These are phyloP conservation scores for Cavia porcellus DNA, from an alignment of 2,113 vertebrate species.

Conservation along the genomic window DNA sequence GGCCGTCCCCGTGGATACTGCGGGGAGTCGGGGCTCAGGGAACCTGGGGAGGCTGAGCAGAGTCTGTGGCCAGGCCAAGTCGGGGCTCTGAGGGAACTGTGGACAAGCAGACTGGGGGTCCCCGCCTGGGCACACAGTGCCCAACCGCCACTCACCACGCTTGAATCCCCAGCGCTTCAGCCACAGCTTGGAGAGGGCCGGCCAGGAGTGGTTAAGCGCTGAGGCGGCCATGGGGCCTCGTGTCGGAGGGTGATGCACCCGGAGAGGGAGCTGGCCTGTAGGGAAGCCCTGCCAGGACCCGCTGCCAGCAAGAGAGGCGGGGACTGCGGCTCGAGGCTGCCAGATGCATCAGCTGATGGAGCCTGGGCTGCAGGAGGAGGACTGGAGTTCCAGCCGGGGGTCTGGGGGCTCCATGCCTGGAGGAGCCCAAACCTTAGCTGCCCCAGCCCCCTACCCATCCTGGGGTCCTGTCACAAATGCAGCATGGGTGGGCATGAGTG, in stretches of 20 bases:
- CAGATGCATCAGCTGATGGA: slow-evolving; percentile 81
- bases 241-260: not conserved
- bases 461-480: too few species aligned
- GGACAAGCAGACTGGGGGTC: not conserved
- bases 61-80: not conserved
- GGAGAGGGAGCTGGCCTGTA: not conserved
- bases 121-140: not conserved
- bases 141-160: slow-evolving; percentile 90
- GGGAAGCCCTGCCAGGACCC: slow-evolving; percentile 76
- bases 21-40: not conserved
- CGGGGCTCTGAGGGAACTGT: not conserved
- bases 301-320: slow-evolving; percentile 79
- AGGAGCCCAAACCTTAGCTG: not conserved
- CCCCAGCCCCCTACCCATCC: too few species aligned
- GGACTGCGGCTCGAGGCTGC: slow-evolving; percentile 83
- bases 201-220: slow-evolving; percentile 97
- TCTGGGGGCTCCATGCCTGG: not conserved
- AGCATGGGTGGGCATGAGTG: not conserved
- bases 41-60: not conserved
- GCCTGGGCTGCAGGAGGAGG: not conserved
- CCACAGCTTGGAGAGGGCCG: slow-evolving; percentile 96
- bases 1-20: not conserved
- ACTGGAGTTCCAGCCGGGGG: not conserved
- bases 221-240: slow-evolving; percentile 92
- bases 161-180: slow-evolving; percentile 98